Evolutionary conservation across 1,140 invertebrate species (phyloP).

Genomic region (Drosophila pseudoananassae): DNA sequence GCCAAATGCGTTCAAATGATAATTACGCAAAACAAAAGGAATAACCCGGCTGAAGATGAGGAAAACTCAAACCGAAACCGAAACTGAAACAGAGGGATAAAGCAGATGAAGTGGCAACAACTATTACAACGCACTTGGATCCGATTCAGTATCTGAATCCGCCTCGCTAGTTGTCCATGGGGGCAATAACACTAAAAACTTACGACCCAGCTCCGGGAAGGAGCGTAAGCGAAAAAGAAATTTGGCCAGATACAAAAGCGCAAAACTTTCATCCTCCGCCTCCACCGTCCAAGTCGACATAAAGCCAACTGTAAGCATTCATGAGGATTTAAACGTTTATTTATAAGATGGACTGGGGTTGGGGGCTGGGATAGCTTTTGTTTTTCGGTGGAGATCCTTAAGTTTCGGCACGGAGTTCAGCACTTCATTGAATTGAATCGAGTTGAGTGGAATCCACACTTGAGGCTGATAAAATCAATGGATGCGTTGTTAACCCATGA

Average conservation of each 20-base stretch:
- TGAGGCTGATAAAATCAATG: conserved; percentile 65
- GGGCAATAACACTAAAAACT: conserved; percentile 80
- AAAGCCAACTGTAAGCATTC: conserved; percentile 81
- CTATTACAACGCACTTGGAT: conserved; percentile 77
- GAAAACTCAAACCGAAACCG: conserved; percentile 2
- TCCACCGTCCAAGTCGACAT: conserved; percentile 42
- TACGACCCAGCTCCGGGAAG: conserved; percentile 55
- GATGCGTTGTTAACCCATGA: conserved; percentile 51
- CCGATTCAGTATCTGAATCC: conserved; percentile 49
- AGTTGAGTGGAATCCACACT: conserved; percentile 11
- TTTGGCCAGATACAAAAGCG: conserved; percentile 73
- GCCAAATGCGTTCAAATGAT: conserved; percentile 78
- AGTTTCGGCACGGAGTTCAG: conserved; percentile 39
- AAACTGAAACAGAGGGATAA: conserved; percentile 34
- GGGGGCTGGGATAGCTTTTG: conserved; percentile 14
- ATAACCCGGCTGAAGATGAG: conserved; percentile 28
- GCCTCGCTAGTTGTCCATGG: conserved; percentile 57
- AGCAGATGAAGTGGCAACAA: conserved; percentile 78
- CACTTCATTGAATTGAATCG: conserved; percentile 74
- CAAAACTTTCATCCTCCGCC: conserved; percentile 34
- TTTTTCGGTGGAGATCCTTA: conserved; percentile 22
- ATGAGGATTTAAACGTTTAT: conserved; percentile 81
- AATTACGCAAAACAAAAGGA: conserved; percentile 60
- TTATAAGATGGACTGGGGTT: conserved; percentile 58
- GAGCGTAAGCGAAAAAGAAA: conserved; percentile 55